These are phyloP conservation scores for Penelope pileata DNA, from an alignment of 2,113 vertebrate species.

Conservation along the genomic window DNA sequence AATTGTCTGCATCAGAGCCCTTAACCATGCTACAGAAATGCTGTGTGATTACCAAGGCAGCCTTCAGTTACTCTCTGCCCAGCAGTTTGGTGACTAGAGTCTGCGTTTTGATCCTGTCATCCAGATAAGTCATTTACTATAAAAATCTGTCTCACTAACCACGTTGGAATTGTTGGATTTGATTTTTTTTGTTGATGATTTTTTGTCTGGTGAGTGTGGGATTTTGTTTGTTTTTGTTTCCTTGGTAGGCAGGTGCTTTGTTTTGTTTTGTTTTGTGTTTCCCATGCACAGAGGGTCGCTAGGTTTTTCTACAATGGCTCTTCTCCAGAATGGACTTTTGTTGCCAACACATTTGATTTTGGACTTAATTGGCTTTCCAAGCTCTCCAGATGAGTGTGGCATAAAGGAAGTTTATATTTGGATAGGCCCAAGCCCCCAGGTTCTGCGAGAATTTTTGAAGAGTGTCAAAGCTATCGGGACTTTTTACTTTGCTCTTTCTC, in stretches of 20 bases:
- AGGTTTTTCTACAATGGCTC: neutral
- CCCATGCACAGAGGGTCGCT: neutral
- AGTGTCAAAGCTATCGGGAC: neutral
- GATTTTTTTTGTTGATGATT: neutral
- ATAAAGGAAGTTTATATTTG: neutral
- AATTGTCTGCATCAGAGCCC: neutral
- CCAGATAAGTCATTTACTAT: neutral
- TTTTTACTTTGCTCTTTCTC: neutral
- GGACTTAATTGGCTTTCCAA: neutral
- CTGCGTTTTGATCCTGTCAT: neutral
- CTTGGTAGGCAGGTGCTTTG: neutral
- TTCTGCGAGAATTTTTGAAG: neutral
- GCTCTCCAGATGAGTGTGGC: rapidly evolving
- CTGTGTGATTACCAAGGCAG: neutral
- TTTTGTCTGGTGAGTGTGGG: neutral
- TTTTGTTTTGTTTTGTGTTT: neutral
- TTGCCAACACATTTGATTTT: neutral
- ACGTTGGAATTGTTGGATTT: neutral
- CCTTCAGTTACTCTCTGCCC: neutral
- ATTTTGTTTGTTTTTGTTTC: neutral
- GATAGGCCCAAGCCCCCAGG: neutral
- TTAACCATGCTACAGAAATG: rapidly evolving
- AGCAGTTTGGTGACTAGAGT: rapidly evolving
- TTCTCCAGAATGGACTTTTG: neutral
- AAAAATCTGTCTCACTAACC: neutral